These are phyloP conservation scores for Formica exsecta DNA, from an alignment of 1,140 invertebrate species.

Conservation along the genomic window DNA sequence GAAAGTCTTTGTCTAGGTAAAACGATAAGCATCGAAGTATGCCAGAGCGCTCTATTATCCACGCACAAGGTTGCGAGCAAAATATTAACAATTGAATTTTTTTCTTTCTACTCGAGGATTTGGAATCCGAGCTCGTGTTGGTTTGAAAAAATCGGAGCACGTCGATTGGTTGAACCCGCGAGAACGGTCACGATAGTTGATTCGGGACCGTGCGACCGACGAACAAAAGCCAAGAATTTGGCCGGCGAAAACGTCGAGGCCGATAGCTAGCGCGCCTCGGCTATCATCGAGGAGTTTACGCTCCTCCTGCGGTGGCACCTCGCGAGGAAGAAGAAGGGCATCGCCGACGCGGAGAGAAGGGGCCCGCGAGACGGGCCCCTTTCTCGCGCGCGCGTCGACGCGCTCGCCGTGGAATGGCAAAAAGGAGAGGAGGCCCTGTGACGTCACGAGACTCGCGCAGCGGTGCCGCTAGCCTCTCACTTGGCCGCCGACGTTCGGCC, in stretches of 20 bases:
- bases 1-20: constrained; percentile 13
- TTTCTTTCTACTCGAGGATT: neutral
- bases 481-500: constrained; percentile 82
- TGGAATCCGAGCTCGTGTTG: neutral
- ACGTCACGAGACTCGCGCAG: constrained; percentile 82
- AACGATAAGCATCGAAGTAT: constrained; percentile 48
- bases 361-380: constrained; percentile 77
- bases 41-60: constrained; percentile 27
- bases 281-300: constrained; percentile 64
- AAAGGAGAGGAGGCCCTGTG: constrained; percentile 79
- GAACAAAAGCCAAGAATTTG: constrained; percentile 54
- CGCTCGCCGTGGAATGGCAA: constrained; percentile 80
- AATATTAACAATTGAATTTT: neutral
- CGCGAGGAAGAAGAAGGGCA: constrained; percentile 74
- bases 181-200: neutral
- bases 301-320: constrained; percentile 69
- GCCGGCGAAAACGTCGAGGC: constrained; percentile 58
- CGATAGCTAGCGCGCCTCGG: constrained; percentile 24
- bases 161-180: neutral
- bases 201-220: neutral
- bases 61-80: neutral
- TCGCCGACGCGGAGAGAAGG: constrained; percentile 64
- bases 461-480: constrained; percentile 84
- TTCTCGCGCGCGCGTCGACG: constrained; percentile 76
- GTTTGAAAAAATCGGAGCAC: neutral